These are phyloP conservation scores for Cephalotes varians DNA, from an alignment of 2,888 invertebrate genomes.

Conservation along the genomic window DNA sequence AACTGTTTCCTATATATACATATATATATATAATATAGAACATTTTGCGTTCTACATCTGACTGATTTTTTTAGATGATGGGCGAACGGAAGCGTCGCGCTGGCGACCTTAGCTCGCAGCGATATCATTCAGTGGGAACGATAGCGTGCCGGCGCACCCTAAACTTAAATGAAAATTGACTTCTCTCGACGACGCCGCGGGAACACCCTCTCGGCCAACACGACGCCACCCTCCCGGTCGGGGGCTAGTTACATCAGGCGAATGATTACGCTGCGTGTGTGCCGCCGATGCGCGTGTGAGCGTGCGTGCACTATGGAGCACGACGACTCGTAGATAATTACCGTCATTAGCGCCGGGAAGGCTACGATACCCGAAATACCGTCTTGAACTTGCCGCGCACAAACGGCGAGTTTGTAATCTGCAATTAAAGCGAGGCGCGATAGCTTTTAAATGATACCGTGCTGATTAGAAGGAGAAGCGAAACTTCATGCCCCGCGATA, in stretches of 20 bases:
- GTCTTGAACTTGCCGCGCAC: slow-evolving; percentile 51
- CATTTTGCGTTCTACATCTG: background rate
- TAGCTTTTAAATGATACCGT: slow-evolving; percentile 42
- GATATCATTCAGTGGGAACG: slow-evolving; percentile 79
- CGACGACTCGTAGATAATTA: slow-evolving; percentile 60
- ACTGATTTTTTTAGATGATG: slow-evolving; percentile 32
- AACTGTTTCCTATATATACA: too few species aligned
- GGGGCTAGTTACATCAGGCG: slow-evolving; percentile 70
- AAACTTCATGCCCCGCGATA: background rate
- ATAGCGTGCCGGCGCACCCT: slow-evolving; percentile 80
- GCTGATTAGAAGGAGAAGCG: slow-evolving; percentile 40
- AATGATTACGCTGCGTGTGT: slow-evolving; percentile 61
- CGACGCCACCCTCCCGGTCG: slow-evolving; percentile 58
- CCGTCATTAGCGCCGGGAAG: slow-evolving; percentile 65
- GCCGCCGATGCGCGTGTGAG: slow-evolving; percentile 40
- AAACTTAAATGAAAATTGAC: slow-evolving; percentile 81
- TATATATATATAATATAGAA: too few species aligned
- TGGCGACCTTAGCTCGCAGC: slow-evolving; percentile 64
- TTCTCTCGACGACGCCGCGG: slow-evolving; percentile 70
- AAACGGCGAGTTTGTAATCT: slow-evolving; percentile 46
- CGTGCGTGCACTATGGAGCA: background rate
- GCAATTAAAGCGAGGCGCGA: slow-evolving; percentile 26
- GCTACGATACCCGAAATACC: slow-evolving; percentile 52
- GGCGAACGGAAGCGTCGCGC: slow-evolving; percentile 26
- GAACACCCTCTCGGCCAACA: slow-evolving; percentile 66